Conservation (phyloP, 1,140 invertebrate genomes). For the Odontomachus brunneus region DNA sequence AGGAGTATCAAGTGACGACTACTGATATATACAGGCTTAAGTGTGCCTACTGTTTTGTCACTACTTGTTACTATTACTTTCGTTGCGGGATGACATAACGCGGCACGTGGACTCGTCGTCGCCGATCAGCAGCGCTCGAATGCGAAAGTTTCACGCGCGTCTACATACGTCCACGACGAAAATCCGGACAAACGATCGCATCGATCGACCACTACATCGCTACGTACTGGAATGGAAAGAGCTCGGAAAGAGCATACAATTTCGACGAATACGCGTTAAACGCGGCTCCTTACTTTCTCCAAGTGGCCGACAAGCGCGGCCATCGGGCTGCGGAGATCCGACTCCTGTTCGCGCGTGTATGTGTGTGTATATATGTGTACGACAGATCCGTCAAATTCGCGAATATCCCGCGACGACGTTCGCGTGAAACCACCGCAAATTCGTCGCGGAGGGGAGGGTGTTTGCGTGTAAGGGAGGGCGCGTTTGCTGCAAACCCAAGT, state of each 20-base stretch:
- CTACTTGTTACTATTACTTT: too few relatives aligned
- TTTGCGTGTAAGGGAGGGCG: too few relatives aligned
- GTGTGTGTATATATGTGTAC: not conserved
- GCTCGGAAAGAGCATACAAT: constrained; percentile 39
- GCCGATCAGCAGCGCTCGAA: too few relatives aligned
- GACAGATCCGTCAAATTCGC: not conserved
- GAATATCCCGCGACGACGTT: too few relatives aligned
- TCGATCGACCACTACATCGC: constrained; percentile 2
- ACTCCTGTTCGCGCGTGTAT: not conserved
- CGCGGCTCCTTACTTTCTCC: constrained; percentile 46
- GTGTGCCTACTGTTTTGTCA: too few relatives aligned
- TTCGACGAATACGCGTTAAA: constrained; percentile 43
- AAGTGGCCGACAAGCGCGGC: not conserved
- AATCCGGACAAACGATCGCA: not conserved
- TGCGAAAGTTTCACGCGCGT: not conserved
- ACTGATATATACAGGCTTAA: too few relatives aligned
- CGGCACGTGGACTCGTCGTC: too few relatives aligned
- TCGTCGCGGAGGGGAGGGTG: too few relatives aligned
- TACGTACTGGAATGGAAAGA: constrained; percentile 20
- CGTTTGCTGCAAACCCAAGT: too few relatives aligned
- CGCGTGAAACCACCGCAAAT: too few relatives aligned
- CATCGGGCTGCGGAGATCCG: constrained; percentile 1
- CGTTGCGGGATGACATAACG: too few relatives aligned
- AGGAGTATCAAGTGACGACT: too few relatives aligned
- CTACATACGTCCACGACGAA: not conserved